These are phyloP conservation scores for Alligator mississippiensis DNA, from an alignment of 2,113 vertebrate species.

Conservation along the genomic window DNA sequence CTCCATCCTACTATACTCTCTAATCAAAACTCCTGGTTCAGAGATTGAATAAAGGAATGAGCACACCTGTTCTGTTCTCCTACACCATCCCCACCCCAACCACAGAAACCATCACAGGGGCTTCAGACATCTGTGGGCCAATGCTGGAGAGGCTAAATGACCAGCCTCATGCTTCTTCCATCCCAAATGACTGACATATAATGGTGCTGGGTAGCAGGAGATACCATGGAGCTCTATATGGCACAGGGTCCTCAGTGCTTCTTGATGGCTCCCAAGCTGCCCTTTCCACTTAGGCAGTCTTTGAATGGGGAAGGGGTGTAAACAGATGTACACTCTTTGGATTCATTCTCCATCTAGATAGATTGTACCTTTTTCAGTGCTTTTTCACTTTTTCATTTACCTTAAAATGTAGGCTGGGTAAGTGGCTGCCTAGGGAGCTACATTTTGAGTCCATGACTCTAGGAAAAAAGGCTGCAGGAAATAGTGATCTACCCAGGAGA, in stretches of 20 bases:
- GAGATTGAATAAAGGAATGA: conserved; percentile 32
- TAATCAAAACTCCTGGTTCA: conserved; percentile 24
- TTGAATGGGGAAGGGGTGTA: conserved; percentile 21
- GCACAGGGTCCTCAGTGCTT: conserved; percentile 22
- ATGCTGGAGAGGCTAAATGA: background rate
- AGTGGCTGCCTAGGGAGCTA: background rate
- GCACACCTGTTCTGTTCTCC: background rate
- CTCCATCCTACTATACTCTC: background rate
- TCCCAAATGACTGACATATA: background rate
- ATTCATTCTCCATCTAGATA: background rate
- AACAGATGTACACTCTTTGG: background rate
- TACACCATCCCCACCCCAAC: background rate
- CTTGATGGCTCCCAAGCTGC: background rate
- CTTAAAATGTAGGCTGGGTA: background rate
- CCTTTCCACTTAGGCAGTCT: background rate
- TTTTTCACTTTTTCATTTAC: background rate
- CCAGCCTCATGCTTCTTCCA: background rate
- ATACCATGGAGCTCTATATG: background rate
- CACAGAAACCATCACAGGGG: conserved; percentile 2
- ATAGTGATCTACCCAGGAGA: background rate
- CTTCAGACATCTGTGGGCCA: background rate
- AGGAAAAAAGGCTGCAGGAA: conserved; percentile 27
- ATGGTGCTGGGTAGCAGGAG: background rate
- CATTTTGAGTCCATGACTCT: background rate
- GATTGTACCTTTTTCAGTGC: background rate